phyloP scores from a whole-genome alignment of 2,888 invertebrate species.

The Apamea monoglypha region DNA sequence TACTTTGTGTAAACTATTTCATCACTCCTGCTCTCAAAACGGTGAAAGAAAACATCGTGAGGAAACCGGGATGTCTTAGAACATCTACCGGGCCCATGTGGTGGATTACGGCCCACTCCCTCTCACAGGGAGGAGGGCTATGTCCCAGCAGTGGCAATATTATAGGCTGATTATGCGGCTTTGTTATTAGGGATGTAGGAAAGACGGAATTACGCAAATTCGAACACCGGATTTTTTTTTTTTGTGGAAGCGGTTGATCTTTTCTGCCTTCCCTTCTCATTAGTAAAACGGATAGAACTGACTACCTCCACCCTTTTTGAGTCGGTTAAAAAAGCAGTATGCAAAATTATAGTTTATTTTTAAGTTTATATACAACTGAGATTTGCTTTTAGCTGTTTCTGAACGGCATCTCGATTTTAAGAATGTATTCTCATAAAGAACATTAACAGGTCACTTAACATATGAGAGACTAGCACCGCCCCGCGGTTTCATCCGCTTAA shows the following conservation, averaged over 20 bases:
- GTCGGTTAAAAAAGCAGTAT: background rate
- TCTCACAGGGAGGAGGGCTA: too few species aligned
- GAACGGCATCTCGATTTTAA: background rate
- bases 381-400: background rate
- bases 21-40: background rate
- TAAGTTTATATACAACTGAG: background rate
- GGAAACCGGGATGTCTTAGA: background rate
- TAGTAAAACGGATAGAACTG: background rate
- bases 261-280: background rate
- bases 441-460: background rate
- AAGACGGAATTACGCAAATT: constrained; percentile 40
- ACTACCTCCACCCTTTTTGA: background rate
- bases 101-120: too few species aligned
- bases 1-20: too few species aligned
- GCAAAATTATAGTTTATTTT: background rate
- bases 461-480: too few species aligned
- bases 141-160: too few species aligned
- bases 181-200: constrained; percentile 27
- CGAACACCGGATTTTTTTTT: constrained; percentile 11
- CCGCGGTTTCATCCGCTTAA: too few species aligned
- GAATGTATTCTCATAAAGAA: background rate
- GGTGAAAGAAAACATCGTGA: background rate
- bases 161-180: background rate
- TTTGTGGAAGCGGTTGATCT: background rate
- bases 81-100: background rate